These are phyloP conservation scores for Gonocerus acuteangulatus DNA, from an alignment of 2,888 invertebrate genomes.

Conservation along the genomic window DNA sequence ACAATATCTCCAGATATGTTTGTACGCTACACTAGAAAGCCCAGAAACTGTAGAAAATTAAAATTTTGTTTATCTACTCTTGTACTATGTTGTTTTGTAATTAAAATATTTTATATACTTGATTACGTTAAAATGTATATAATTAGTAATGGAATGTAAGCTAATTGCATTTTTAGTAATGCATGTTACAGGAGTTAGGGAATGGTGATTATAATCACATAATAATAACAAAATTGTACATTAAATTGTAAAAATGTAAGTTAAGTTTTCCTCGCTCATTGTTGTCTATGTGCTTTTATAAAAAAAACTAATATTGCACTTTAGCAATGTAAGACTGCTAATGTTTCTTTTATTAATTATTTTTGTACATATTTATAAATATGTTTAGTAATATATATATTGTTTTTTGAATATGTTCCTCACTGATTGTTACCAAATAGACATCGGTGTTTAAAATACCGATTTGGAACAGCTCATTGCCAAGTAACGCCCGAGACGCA, in stretches of 20 bases:
- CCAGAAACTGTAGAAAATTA: no score
- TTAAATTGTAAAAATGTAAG: not conserved
- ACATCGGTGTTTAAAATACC: constrained; percentile 14
- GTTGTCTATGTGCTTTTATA: not conserved
- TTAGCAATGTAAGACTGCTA: constrained; percentile 10
- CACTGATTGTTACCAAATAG: constrained; percentile 26
- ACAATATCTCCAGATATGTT: no score
- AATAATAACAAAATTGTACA: not conserved
- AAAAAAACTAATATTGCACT: not conserved
- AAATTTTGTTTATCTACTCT: no score
- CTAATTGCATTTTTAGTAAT: no score
- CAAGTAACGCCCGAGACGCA: not conserved
- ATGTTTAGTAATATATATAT: constrained; percentile 9
- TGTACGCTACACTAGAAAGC: no score
- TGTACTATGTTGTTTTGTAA: no score
- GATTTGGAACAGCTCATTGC: constrained; percentile 27
- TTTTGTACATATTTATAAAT: constrained; percentile 13
- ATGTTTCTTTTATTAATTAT: constrained; percentile 3
- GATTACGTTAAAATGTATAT: no score
- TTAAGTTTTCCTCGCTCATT: not conserved
- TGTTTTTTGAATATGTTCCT: constrained; percentile 19
- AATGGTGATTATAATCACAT: no score
- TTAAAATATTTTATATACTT: no score
- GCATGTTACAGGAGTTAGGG: no score
- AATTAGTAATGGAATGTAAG: no score